Evolutionary conservation across 1,140 invertebrate species (phyloP), one percentile per base, ranked within the genome.

Genomic region (Musca vetustissima): DNA sequence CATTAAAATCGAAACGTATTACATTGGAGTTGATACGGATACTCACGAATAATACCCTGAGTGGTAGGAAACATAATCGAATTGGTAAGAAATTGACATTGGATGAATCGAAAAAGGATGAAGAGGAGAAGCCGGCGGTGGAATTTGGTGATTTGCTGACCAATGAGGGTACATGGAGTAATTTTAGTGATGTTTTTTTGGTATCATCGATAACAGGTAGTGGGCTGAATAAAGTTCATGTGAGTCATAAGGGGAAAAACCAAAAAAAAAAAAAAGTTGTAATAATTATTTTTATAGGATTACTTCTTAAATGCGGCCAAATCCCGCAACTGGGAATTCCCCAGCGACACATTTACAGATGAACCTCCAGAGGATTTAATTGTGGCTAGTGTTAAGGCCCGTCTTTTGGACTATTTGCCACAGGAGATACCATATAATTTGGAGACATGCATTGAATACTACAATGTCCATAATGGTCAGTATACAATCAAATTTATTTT

Each of bases 161-260:
- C 36, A 72, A 69, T 1, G 73, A 76, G 50, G 81, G 79, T 22
- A 88, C 89, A 4, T 95, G 91, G 89, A 88, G 89, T 52, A 77
- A 90, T 71, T 98, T 98, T 76, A 84, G 86, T 14, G 88, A 93
- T 76, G 89, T 98, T 21, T 98, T 98, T 78, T 90, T 97, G 85
- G 85, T 97, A 11, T 97, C 95, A 21, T 92, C 95, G 0, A 78
- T 95, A 36, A 88, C 88, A 57, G 88, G 89, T 52, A 88, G 89
- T 83, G 94, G 94, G n/a, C 79, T 95, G 43, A 83, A 87, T 22
- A 88, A 91, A 73, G 83, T 96, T 19, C 88, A 88, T 83, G 91
- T 93, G 85, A 70, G 69, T 68, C 28, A 28, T 3, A 24, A 17
- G 4, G n/a, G 47, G 25, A 52, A 8, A 22, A 15, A 67, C 48